These are phyloP conservation scores for Montipora capitata DNA, from an alignment of 92 coral and sea anemone species.

Conservation along the genomic window DNA sequence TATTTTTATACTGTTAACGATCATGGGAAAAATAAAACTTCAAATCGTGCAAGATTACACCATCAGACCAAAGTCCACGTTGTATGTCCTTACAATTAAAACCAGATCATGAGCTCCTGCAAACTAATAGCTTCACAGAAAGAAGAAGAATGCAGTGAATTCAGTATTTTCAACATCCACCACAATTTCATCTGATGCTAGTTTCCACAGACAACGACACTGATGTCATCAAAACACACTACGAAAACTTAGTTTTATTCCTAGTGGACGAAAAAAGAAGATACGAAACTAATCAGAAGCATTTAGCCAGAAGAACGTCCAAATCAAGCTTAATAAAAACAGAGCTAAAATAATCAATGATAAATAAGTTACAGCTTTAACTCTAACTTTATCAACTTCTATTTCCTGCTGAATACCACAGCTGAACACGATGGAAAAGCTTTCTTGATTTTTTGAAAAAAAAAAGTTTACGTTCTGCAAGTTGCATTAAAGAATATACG, in stretches of 20 bases:
- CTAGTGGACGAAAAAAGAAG: too few species aligned
- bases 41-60: not conserved
- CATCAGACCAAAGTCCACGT: conserved; percentile 29
- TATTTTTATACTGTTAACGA: too few species aligned
- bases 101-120: not conserved
- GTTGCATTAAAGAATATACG: not conserved
- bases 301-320: too few species aligned
- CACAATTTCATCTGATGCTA: not conserved
- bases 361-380: not conserved
- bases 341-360: not conserved
- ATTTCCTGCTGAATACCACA: not conserved
- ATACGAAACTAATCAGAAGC: too few species aligned
- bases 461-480: too few species aligned
- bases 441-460: not conserved
- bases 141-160: not conserved
- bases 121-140: not conserved
- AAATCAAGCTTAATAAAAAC: not conserved
- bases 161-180: not conserved
- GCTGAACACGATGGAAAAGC: not conserved
- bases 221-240: too few species aligned
- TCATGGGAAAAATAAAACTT: not conserved
- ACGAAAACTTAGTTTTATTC: too few species aligned
- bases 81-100: not conserved
- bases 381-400: not conserved
- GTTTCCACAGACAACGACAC: too few species aligned